Evolutionary conservation across 37 sponge, comb jelly and placozoan genomes (phyloP).

Genomic region (Chondrilla cf. caribensis): DNA sequence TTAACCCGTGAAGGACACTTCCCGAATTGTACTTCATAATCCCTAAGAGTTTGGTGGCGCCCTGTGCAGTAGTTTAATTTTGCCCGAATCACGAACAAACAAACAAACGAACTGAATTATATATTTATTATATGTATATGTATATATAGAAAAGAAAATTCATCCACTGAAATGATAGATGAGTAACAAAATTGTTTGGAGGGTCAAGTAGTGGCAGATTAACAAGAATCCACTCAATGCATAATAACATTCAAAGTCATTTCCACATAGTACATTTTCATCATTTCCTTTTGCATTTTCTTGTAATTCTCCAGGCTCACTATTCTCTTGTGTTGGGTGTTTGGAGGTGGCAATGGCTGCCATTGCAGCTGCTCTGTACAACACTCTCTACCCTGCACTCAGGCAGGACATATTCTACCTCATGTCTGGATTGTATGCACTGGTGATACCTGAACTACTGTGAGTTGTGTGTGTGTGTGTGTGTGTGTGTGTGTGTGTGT

Average conservation of each 20-base stretch:
- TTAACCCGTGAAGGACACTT: no score
- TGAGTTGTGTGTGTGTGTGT: neutral
- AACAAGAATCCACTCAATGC: no score
- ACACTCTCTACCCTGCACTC: neutral
- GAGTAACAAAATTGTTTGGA: no score
- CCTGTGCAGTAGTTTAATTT: no score
- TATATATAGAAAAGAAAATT: neutral
- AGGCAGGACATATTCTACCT: constrained; percentile 6
- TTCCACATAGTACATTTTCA: neutral
- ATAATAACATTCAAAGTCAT: no score
- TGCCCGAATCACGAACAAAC: no score
- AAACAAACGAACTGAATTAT: no score
- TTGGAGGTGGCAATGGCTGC: neutral
- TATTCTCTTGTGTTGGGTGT: neutral
- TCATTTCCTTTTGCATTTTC: neutral
- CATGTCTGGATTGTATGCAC: constrained; percentile 9
- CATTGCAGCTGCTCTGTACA: neutral
- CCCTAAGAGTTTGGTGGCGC: no score
- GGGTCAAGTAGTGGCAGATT: no score
- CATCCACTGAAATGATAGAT: no score
- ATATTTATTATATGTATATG: neutral
- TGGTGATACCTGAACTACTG: neutral
- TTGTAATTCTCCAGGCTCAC: neutral
- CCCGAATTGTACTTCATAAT: no score
- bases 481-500: no score